phyloP scores from a whole-genome alignment of 2,888 invertebrate genomes.

The Brenthis daphne region DNA sequence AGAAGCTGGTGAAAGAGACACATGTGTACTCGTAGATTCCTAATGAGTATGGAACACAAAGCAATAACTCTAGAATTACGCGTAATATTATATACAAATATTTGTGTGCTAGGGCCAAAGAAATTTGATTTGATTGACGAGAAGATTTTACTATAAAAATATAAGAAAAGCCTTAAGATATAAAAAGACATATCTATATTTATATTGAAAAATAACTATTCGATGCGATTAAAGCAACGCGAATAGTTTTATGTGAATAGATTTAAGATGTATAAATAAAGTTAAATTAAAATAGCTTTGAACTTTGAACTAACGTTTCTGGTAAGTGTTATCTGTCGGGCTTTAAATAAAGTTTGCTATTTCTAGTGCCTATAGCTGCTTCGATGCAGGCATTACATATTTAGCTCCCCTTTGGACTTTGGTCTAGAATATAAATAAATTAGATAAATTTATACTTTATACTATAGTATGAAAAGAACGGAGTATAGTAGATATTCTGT shows the following conservation, averaged over 20 bases:
- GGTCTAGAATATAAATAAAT: background rate
- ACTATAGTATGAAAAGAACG: constrained; percentile 3
- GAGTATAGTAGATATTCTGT: background rate
- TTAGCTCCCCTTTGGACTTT: constrained; percentile 17
- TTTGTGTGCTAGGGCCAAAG: background rate
- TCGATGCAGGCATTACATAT: constrained; percentile 18
- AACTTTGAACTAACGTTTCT: background rate
- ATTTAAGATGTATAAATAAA: background rate
- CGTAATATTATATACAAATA: background rate
- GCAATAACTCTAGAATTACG: background rate
- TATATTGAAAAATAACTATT: too few relatives aligned
- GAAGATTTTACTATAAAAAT: too few relatives aligned
- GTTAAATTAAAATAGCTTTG: background rate
- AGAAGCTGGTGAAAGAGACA: constrained; percentile 6
- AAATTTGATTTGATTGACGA: too few relatives aligned
- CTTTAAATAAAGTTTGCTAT: constrained; percentile 13
- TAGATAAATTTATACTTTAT: constrained; percentile 11
- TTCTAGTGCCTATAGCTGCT: constrained; percentile 13
- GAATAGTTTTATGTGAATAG: background rate
- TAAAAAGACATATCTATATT: background rate
- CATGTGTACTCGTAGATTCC: background rate
- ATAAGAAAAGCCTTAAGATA: background rate
- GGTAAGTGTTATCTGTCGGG: background rate
- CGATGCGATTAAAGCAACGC: too few relatives aligned
- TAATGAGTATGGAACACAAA: constrained; percentile 8